phyloP scores from a whole-genome alignment of 1,140 invertebrate genomes.

The Monomorium pharaonis region DNA sequence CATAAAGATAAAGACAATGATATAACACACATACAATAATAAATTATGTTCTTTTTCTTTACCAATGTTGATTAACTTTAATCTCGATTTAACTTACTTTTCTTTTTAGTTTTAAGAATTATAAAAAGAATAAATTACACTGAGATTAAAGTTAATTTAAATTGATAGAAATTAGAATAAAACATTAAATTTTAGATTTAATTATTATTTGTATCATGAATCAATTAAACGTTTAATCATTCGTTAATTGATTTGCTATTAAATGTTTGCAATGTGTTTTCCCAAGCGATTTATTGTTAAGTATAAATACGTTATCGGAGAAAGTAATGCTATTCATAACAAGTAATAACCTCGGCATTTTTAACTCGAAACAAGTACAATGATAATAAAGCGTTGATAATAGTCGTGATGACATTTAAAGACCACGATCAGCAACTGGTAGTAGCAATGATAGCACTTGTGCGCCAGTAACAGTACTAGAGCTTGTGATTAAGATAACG shows the following conservation, averaged over 20 bases:
- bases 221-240: background rate
- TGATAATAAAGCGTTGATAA: slow-evolving; percentile 45
- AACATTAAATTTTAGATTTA: background rate
- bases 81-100: too few relatives aligned
- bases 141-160: too few relatives aligned
- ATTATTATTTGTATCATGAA: background rate
- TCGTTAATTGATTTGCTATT: background rate
- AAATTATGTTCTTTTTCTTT: too few relatives aligned
- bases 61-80: too few relatives aligned
- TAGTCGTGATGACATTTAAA: slow-evolving; percentile 38
- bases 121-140: too few relatives aligned
- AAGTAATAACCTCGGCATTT: background rate
- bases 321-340: slow-evolving; percentile 5
- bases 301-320: background rate
- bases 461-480: slow-evolving; percentile 20
- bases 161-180: background rate
- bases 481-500: slow-evolving; percentile 68
- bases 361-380: background rate
- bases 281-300: background rate
- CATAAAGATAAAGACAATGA: background rate
- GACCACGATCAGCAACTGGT: slow-evolving; percentile 17
- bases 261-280: background rate
- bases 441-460: slow-evolving; percentile 45
- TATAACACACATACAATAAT: background rate
- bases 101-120: too few relatives aligned